Base-by-base conservation (phyloP, 2,113 vertebrate genomes). In the Dissostichus mawsoni region DNA sequence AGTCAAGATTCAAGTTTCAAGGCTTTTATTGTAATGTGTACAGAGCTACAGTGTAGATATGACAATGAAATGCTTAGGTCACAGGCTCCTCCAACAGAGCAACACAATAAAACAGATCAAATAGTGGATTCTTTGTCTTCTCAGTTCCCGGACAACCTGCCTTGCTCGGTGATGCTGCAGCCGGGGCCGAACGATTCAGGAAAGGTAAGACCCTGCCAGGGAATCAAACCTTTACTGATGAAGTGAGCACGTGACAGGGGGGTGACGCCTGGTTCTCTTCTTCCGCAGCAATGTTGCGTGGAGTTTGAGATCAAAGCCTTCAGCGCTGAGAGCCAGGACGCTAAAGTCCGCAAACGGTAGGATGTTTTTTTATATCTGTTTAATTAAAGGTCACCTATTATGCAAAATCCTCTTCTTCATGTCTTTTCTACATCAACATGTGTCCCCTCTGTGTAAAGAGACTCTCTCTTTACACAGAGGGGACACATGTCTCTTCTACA, bases 241-340 rank as follows among this genome's bases (percentile, higher is more conserved):
- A 41, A 0, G 44, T 8, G 13, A 57, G 44, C 18, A 1, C 51
- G 3, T 67, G 25, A 2, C 36, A 16, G 53, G 50, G n/a, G 7
- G 48, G 0, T 80, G 63, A 82, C 20, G 0, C 13, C 8, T 58
- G 17, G 11, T 57, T 82, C 17, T 86, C n/a, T 65, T 41, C 53
- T 68, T 78, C 75, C 75, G 59, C 87, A 99, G 98, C 94, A 91
- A 91, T 99, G 98, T 65, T 96, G 96, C 1, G 98, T 99, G 1
- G 97, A 99, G 89, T 99, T 99, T 67, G 98, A 99, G 85, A 94
- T 99, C 76, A 97, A 96, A 86, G 97, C 96, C 2, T 99, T 98
- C 61, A 96, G 96, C 53, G 95, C 96, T 1, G 96, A 96, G 29
- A 94, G 89, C 0, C 93, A 96, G 68, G 97, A 97, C 63, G 95